These are phyloP conservation scores for Pterocles gutturalis DNA, from an alignment of 2,113 vertebrate species.

Conservation along the genomic window DNA sequence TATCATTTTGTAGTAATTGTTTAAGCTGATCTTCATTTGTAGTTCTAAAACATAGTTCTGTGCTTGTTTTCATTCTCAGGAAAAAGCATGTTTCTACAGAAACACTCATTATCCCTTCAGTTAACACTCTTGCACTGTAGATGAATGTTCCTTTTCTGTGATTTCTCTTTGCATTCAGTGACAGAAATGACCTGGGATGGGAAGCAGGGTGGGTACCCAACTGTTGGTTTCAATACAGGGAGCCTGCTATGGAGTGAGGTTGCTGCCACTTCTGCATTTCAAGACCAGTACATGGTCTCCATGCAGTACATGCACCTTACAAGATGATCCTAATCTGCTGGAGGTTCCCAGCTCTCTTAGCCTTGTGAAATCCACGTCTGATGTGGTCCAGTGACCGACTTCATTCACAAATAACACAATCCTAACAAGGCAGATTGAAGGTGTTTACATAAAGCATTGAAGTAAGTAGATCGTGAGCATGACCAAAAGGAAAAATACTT, in stretches of 20 bases:
- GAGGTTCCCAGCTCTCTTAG: not conserved
- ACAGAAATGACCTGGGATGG: not conserved
- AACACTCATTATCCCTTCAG: not conserved
- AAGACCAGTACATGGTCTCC: not conserved
- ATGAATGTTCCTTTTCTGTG: not conserved
- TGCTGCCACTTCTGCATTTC: not conserved
- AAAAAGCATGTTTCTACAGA: not conserved
- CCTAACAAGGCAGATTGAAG: not conserved
- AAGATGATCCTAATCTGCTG: not conserved
- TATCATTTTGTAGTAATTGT: not conserved
- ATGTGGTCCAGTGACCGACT: not conserved
- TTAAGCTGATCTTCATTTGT: not conserved
- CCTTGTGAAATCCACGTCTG: not conserved
- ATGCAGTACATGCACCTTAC: not conserved
- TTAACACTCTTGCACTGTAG: not conserved
- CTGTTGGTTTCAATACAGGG: not conserved
- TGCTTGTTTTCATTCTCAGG: not conserved
- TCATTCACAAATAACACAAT: not conserved
- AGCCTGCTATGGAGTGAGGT: not conserved
- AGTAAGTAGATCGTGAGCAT: not conserved
- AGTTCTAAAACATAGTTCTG: not conserved
- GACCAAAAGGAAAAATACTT: not conserved
- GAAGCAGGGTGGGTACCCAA: not conserved
- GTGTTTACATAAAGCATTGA: not conserved
- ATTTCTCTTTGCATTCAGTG: not conserved